Percentiles rank a stretch among this genome's conserved stretches.
Evolutionary conservation across 2,888 invertebrate genomes (phyloP).

Genomic region (Epirrhoe tristata): DNA sequence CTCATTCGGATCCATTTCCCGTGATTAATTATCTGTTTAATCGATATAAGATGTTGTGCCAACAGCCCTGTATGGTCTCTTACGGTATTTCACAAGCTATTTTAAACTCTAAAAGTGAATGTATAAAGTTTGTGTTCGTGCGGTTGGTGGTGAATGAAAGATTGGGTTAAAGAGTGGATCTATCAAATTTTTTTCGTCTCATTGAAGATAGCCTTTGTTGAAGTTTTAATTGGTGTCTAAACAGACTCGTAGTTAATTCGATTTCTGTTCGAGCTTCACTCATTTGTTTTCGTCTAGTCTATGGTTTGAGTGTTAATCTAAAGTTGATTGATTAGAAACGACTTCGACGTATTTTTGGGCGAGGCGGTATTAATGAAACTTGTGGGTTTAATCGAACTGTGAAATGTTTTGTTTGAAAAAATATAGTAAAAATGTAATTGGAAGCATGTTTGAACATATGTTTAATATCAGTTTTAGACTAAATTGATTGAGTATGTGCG

Average conservation of each 20-base stretch:
- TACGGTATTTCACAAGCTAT: conserved; percentile 30
- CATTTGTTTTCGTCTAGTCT: conserved; percentile 79
- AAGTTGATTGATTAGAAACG: conserved; percentile 80
- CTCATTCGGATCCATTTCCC: conserved; percentile 85
- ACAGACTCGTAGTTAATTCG: conserved; percentile 81
- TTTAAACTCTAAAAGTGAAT: conserved; percentile 41
- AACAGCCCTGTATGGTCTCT: conserved; percentile 79
- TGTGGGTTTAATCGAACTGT: conserved; percentile 58
- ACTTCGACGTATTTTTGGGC: conserved; percentile 68
- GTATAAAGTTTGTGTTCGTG: conserved; percentile 47
- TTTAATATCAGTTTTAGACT: not conserved
- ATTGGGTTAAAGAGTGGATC: conserved; percentile 84
- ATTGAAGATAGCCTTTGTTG: conserved; percentile 83
- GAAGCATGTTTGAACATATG: not conserved
- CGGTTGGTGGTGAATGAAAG: conserved; percentile 58
- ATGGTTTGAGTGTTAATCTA: conserved; percentile 75
- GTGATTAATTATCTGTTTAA: conserved; percentile 86
- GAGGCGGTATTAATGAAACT: conserved; percentile 58
- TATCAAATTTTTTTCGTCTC: conserved; percentile 82
- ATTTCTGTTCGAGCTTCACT: conserved; percentile 71
- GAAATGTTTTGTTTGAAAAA: conserved; percentile 14
- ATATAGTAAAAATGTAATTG: not conserved
- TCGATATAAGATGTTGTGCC: conserved; percentile 85
- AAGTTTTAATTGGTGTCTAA: conserved; percentile 83
- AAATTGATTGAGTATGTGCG: no score